Base-by-base conservation (phyloP, 2,797 vertebrate genomes). In the Caiman crocodilus region DNA sequence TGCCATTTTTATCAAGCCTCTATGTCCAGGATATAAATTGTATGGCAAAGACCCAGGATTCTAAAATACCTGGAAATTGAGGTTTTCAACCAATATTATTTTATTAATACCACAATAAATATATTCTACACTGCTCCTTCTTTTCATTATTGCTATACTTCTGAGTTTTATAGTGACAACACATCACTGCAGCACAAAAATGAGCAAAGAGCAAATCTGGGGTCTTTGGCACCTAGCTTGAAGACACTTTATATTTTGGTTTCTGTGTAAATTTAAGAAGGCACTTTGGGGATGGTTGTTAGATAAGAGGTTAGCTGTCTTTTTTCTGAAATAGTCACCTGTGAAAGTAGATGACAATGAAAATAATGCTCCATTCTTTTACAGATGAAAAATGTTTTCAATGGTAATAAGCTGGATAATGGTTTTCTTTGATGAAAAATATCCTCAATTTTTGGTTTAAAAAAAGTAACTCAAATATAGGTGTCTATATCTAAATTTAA, bases 351-450 rank as follows among this genome's bases (percentile, higher is more conserved):
- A 50, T 50, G 42, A 3, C 42, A 50, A 50, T 50, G 86, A 89
- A 93, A 28, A 76, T 93, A 82, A 63, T 57, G 93, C 84, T 91
- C 94, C 82, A 35, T 64, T 94, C 90, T 87, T 93, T 88, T 94
- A 94, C 84, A 91, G 60, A 92, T 93, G 93, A 94, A 92, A 94
- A 75, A 85, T 87, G 73, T 96, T 96, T 96, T 90, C 3, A 50
- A 58, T 18, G 13, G 15, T 75, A 12, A 25, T 50, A 21, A 58
- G 18, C 7, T 76, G 30, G 4, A 57, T 56, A 86, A 25, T 2
- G 26, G 0, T 2, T 1, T 23, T 25, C 79, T 87, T 7, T 4
- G 42, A 50, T 50, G 42, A 50, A 50, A 50, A 50, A 50, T 3
- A 50, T 50, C 42, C 42, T 10, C 42, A 50, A 50, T 50, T 50